Percentiles rank a stretch among this genome's conserved stretches.
Evolutionary conservation across 1,140 invertebrate genomes (phyloP).

Genomic region (Drosophila prosaltans): DNA sequence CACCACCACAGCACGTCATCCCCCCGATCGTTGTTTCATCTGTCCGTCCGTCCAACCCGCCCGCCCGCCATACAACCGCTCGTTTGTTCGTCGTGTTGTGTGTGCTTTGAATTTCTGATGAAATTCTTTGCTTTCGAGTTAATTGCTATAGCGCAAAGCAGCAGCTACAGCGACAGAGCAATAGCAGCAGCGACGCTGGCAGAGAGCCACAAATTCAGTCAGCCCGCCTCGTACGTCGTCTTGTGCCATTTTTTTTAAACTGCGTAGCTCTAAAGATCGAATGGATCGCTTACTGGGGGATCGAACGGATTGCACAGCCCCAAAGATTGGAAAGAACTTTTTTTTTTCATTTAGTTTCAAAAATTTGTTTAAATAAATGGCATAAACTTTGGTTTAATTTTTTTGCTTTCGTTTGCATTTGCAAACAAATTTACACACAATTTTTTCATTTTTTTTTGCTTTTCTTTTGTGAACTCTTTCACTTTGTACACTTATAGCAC

Average conservation of each 20-base stretch:
- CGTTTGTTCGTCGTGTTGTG: conserved; percentile 29
- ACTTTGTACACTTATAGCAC: conserved; percentile 7
- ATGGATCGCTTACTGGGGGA: not conserved
- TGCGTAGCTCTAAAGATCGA: conserved; percentile 7
- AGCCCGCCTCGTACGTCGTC: conserved; percentile 30
- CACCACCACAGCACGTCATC: conserved; percentile 67
- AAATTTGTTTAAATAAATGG: conserved; percentile 23
- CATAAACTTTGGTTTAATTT: conserved; percentile 36
- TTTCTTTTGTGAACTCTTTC: conserved; percentile 14
- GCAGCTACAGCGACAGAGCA: conserved; percentile 21
- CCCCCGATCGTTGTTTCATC: conserved; percentile 16
- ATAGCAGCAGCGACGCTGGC: conserved; percentile 11
- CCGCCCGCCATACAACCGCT: not conserved
- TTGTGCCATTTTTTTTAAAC: conserved; percentile 75
- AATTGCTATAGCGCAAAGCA: conserved; percentile 60
- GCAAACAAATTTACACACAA: conserved; percentile 12
- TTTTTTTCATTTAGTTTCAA: not conserved
- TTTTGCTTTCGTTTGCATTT: conserved; percentile 6
- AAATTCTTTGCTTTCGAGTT: conserved; percentile 82
- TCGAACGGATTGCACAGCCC: conserved; percentile 43
- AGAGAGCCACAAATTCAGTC: not conserved
- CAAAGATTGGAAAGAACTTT: conserved; percentile 13
- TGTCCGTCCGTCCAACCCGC: not conserved
- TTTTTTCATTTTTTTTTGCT: not conserved
- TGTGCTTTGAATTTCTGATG: conserved; percentile 82